Percentiles rank a stretch among this genome's conserved stretches.
Evolutionary conservation across 1,140 invertebrate species (phyloP).

Genomic region (Helicoverpa zea): DNA sequence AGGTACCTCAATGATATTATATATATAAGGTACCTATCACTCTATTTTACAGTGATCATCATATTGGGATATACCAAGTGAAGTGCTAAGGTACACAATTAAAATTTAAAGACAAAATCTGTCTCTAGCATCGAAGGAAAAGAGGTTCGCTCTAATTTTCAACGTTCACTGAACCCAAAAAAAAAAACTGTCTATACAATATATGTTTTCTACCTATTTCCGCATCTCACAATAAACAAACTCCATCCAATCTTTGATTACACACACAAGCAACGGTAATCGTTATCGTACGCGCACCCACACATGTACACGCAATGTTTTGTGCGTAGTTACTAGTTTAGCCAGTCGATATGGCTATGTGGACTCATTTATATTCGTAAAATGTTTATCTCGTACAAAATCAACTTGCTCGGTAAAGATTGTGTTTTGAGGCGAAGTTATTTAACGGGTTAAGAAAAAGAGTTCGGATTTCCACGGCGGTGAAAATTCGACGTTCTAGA

Average conservation of each 20-base stretch:
- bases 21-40: too few relatives aligned
- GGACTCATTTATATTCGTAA: constrained; percentile 46
- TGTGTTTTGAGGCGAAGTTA: neutral
- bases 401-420: constrained; percentile 19
- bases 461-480: too few relatives aligned
- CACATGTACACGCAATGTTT: constrained; percentile 27
- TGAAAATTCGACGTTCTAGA: too few relatives aligned
- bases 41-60: too few relatives aligned
- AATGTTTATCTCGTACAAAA: constrained; percentile 47
- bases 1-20: too few relatives aligned
- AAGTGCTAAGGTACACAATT: too few relatives aligned
- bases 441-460: too few relatives aligned
- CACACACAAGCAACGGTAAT: constrained; percentile 50
- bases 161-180: too few relatives aligned
- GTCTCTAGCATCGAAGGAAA: too few relatives aligned
- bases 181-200: neutral
- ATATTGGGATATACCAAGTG: too few relatives aligned
- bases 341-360: constrained; percentile 25
- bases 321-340: constrained; percentile 37
- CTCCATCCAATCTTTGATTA: constrained; percentile 53
- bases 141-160: too few relatives aligned
- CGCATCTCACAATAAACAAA: neutral
- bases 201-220: constrained; percentile 34
- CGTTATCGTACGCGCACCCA: constrained; percentile 47
- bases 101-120: too few relatives aligned